These are phyloP conservation scores for Pan paniscus DNA, from an alignment of 2,113 vertebrate genomes.

Conservation along the genomic window DNA sequence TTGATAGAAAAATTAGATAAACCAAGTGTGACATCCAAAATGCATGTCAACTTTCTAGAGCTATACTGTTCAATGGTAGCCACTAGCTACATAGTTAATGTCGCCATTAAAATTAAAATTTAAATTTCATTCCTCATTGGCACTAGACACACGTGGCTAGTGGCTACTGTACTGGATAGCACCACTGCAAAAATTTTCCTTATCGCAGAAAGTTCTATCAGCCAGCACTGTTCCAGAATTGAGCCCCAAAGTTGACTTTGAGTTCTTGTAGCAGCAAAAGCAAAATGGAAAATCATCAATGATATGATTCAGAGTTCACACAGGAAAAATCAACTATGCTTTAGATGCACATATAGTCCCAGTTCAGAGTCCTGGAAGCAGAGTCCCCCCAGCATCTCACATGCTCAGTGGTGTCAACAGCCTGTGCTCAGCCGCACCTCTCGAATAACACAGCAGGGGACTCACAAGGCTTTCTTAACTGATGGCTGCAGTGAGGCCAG, in stretches of 20 bases:
- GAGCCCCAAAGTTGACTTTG: neutral
- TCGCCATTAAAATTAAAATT: neutral
- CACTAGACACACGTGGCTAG: neutral
- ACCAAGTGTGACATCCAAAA: too few relatives aligned
- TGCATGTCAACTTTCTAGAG: neutral
- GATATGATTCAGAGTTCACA: neutral
- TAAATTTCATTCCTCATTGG: neutral
- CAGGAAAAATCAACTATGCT: neutral
- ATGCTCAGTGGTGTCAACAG: neutral
- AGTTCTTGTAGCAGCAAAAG: neutral
- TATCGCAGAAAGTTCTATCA: neutral
- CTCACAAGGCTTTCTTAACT: neutral
- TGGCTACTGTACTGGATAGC: neutral
- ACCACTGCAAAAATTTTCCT: neutral
- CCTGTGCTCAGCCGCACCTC: neutral
- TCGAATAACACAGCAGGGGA: fast-evolving
- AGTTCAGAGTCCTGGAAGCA: neutral
- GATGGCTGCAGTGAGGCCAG: neutral
- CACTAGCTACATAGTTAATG: neutral
- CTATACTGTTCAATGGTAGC: neutral
- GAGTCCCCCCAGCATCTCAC: fast-evolving
- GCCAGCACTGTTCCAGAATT: neutral
- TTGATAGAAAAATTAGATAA: neutral
- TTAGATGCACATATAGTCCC: neutral
- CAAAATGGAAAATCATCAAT: neutral